Conservation (phyloP, 92 coral and sea anemone species). For the Palythoa grandis region DNA sequence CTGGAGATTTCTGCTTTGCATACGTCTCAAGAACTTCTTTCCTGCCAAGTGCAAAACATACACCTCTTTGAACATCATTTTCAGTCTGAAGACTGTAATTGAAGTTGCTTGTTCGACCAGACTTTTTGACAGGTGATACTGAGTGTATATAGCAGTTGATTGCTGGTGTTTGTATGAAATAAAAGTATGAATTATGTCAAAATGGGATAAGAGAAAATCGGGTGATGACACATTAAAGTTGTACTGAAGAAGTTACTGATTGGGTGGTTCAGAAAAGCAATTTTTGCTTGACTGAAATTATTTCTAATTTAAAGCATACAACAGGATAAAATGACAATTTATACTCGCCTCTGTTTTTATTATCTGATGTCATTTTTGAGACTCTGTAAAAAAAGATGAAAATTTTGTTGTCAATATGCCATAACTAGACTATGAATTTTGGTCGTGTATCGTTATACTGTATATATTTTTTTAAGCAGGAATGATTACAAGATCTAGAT, state of each 20-base stretch:
- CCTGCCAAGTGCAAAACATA: conserved; percentile 63
- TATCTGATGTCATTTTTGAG: conserved; percentile 32
- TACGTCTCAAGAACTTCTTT: conserved; percentile 47
- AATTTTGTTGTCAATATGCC: conserved; percentile 20
- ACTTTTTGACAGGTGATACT: conserved; percentile 57
- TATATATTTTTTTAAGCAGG: too few relatives aligned
- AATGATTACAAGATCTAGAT: too few relatives aligned
- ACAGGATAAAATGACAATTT: conserved; percentile 27
- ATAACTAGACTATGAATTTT: too few relatives aligned
- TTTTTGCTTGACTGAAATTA: neutral
- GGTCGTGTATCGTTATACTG: too few relatives aligned
- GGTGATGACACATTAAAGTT: conserved; percentile 7
- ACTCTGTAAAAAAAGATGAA: conserved; percentile 12
- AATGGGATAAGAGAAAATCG: neutral
- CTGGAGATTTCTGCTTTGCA: conserved; percentile 64
- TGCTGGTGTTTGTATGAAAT: conserved; percentile 37
- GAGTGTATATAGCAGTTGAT: conserved; percentile 58
- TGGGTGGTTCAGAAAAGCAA: neutral
- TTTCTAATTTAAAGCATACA: conserved; percentile 5
- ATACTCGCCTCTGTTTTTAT: conserved; percentile 9
- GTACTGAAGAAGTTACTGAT: conserved; percentile 38
- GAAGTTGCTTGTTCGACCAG: conserved; percentile 54
- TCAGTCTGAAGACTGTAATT: conserved; percentile 66
- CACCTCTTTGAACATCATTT: conserved; percentile 41
- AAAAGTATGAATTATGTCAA: conserved; percentile 24